phyloP scores from a whole-genome alignment of 2,113 vertebrate species.

The Brachyhypopomus gauderio region DNA sequence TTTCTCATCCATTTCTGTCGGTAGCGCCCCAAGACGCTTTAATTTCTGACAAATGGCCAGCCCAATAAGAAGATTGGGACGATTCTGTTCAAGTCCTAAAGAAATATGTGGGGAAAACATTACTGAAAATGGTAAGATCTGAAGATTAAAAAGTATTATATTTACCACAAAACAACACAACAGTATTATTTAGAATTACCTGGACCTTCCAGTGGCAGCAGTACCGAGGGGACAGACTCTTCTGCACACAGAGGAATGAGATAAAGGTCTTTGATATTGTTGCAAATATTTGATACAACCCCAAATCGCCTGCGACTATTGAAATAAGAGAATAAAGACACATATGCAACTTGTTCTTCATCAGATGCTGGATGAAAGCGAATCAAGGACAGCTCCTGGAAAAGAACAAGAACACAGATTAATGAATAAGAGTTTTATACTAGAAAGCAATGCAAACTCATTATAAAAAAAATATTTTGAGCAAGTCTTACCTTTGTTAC shows the following conservation, averaged over 20 bases:
- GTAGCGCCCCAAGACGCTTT: slow-evolving; percentile 74
- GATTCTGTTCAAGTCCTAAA: slow-evolving; percentile 87
- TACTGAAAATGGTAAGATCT: background rate
- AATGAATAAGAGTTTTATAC: background rate
- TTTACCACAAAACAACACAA: background rate
- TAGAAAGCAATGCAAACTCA: background rate
- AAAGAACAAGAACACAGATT: slow-evolving; percentile 22
- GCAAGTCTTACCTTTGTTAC: slow-evolving; percentile 84
- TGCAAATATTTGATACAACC: slow-evolving; percentile 91
- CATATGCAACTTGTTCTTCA: slow-evolving; percentile 95
- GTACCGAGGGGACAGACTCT: slow-evolving; percentile 88
- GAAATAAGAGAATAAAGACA: slow-evolving; percentile 98
- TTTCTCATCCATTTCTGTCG: slow-evolving; percentile 82
- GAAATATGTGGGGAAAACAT: background rate
- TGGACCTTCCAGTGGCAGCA: slow-evolving; percentile 95
- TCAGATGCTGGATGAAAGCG: slow-evolving; percentile 95
- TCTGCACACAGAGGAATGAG: slow-evolving; percentile 91
- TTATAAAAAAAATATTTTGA: background rate
- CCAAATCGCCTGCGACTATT: slow-evolving; percentile 96
- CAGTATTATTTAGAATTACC: slow-evolving; percentile 75
- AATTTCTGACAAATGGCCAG: slow-evolving; percentile 88
- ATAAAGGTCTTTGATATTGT: slow-evolving; percentile 94
- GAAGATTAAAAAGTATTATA: background rate
- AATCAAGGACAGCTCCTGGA: slow-evolving; percentile 92
- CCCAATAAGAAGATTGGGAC: slow-evolving; percentile 93